These are phyloP conservation scores for Chondrilla cf. caribensis DNA, from an alignment of 37 sponge, comb jelly and placozoan genomes.

Conservation along the genomic window DNA sequence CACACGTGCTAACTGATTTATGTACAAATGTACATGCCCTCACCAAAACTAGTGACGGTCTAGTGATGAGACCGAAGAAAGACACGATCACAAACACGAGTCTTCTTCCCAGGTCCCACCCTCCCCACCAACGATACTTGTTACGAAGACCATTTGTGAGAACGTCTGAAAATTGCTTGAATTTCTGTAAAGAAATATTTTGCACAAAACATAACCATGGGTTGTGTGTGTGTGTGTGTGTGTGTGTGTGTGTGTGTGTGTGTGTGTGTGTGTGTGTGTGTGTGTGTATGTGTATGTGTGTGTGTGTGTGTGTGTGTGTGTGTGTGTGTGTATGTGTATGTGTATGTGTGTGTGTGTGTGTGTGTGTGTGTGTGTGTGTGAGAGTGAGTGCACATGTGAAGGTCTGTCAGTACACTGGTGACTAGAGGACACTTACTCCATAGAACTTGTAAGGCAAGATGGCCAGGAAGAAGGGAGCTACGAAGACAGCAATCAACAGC, in stretches of 20 bases:
- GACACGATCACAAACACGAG: slow-evolving; percentile 58
- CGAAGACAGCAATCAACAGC: slow-evolving; percentile 1
- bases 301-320: slow-evolving; percentile 28
- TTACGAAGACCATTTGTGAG: slow-evolving; percentile 55
- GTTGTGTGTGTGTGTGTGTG: background rate
- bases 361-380: slow-evolving; percentile 20
- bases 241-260: background rate
- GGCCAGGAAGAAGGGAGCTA: slow-evolving; percentile 41
- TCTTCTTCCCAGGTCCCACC: slow-evolving; percentile 73
- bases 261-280: slow-evolving; percentile 26
- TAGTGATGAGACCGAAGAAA: slow-evolving; percentile 34
- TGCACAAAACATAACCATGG: too few relatives aligned
- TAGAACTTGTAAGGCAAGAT: slow-evolving; percentile 41
- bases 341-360: slow-evolving; percentile 25
- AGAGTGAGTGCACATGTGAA: slow-evolving; percentile 13
- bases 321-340: slow-evolving; percentile 25
- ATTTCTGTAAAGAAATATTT: slow-evolving; percentile 39
- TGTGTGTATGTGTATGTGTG: slow-evolving; percentile 23
- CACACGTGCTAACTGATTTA: too few relatives aligned
- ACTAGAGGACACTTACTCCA: background rate
- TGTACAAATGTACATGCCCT: too few relatives aligned
- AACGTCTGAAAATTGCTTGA: slow-evolving; percentile 70
- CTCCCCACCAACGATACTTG: slow-evolving; percentile 72
- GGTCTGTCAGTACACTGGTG: too few relatives aligned
- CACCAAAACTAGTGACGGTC: slow-evolving; percentile 73